These are phyloP conservation scores for Dermolepida albohirtum DNA, from an alignment of 2,888 invertebrate genomes.

Conservation along the genomic window DNA sequence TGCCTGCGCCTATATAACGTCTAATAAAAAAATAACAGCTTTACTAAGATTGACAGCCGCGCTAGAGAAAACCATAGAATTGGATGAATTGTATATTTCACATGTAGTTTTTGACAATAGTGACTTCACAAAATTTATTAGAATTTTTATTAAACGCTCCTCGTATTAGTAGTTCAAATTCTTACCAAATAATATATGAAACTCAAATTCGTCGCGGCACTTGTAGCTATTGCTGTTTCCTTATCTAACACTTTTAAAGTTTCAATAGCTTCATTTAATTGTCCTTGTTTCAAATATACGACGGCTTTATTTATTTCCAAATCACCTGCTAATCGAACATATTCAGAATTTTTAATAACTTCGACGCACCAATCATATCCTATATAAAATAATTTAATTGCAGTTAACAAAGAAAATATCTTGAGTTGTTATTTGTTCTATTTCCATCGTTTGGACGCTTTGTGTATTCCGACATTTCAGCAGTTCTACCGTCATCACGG, in stretches of 20 bases:
- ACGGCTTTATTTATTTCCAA: constrained; percentile 92
- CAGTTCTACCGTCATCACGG: no score
- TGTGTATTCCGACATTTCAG: no score
- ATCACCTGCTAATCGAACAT: constrained; percentile 84
- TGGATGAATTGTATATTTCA: no score
- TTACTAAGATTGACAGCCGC: no score
- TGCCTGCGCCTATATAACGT: no score
- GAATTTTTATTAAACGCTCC: no score
- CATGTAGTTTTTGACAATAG: no score
- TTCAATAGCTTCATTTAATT: constrained; percentile 83
- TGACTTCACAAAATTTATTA: no score
- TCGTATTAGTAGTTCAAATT: not conserved
- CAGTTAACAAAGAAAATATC: constrained; percentile 22
- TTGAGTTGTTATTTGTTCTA: no score
- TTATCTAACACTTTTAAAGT: constrained; percentile 88
- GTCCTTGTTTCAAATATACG: constrained; percentile 84
- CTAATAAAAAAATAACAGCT: no score
- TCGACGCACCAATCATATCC: constrained; percentile 91
- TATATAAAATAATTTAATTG: constrained; percentile 47
- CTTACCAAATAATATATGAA: constrained; percentile 83
- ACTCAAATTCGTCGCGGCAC: constrained; percentile 87
- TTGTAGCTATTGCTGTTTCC: constrained; percentile 84
- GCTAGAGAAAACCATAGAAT: no score
- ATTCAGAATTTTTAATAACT: constrained; percentile 90
- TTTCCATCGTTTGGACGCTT: no score